Conservation (phyloP, 2,797 vertebrate species). For the Lutjanus argentimaculatus region DNA sequence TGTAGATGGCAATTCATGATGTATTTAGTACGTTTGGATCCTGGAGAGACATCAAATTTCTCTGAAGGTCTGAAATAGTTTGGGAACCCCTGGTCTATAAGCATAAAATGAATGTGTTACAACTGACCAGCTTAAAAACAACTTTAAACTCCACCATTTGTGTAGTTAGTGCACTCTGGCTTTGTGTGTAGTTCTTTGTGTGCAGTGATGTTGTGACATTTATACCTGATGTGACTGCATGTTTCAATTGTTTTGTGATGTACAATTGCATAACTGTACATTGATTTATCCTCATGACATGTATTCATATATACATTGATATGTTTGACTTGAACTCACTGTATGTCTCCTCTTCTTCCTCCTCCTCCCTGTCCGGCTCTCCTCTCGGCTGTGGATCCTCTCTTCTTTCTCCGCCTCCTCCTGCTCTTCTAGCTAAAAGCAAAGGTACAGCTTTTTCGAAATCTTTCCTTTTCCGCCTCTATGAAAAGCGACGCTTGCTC, state of each 20-base stretch:
- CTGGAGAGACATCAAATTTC: no score
- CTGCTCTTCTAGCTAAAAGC: constrained; percentile 93
- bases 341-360: constrained; percentile 24
- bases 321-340: constrained; percentile 34
- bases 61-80: no score
- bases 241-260: constrained; percentile 41
- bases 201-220: constrained; percentile 3
- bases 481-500: constrained; percentile 78
- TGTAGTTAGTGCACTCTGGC: not conserved
- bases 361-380: constrained; percentile 22
- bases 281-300: constrained; percentile 16
- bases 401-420: constrained; percentile 61
- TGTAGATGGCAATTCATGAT: no score
- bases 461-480: constrained; percentile 78
- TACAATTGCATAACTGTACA: constrained; percentile 20
- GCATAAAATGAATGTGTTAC: no score
- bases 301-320: constrained; percentile 49
- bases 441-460: constrained; percentile 95
- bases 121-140: not conserved
- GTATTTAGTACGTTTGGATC: no score
- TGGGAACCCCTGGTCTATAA: no score
- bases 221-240: constrained; percentile 25
- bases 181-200: constrained; percentile 3
- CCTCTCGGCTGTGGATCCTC: constrained; percentile 58
- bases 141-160: not conserved